phyloP scores from a whole-genome alignment of 2,113 vertebrate species.

The Rhynchopsitta pachyrhyncha region DNA sequence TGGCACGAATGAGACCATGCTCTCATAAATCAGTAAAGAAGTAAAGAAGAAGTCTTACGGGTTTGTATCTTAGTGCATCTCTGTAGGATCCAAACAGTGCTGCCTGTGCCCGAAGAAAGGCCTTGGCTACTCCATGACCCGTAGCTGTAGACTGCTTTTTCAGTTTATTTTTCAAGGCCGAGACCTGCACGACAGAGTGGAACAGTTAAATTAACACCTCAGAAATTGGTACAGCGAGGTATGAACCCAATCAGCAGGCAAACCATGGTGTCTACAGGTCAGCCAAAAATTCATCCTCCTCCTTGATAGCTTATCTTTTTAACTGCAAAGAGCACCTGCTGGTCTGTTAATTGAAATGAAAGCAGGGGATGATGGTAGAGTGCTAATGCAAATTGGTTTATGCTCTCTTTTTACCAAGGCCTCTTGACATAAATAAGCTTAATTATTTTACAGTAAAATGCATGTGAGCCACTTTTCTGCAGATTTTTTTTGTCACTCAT shows the following conservation, averaged over 20 bases:
- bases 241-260: conserved; percentile 88
- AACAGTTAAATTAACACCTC: conserved; percentile 96
- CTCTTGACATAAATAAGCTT: conserved; percentile 90
- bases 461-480: conserved; percentile 42
- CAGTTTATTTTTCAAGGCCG: conserved; percentile 94
- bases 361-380: conserved; percentile 70
- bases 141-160: conserved; percentile 98
- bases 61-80: conserved; percentile 95
- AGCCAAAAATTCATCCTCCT: conserved; percentile 81
- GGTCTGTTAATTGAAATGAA: conserved; percentile 93
- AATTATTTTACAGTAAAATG: conserved; percentile 85
- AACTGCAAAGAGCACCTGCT: conserved; percentile 90
- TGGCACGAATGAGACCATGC: not conserved
- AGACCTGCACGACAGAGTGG: conserved; percentile 86
- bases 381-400: conserved; percentile 80
- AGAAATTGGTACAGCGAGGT: conserved; percentile 88
- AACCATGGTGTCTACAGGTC: conserved; percentile 88
- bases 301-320: conserved; percentile 82
- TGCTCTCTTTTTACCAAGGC: conserved; percentile 77
- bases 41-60: conserved; percentile 80
- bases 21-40: not conserved
- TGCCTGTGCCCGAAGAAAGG: conserved; percentile 92
- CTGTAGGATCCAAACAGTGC: conserved; percentile 95
- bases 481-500: conserved; percentile 41
- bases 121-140: conserved; percentile 89